Evolutionary conservation across 2,888 invertebrate genomes (phyloP).

Genomic region (Sinotaia quadrata): DNA sequence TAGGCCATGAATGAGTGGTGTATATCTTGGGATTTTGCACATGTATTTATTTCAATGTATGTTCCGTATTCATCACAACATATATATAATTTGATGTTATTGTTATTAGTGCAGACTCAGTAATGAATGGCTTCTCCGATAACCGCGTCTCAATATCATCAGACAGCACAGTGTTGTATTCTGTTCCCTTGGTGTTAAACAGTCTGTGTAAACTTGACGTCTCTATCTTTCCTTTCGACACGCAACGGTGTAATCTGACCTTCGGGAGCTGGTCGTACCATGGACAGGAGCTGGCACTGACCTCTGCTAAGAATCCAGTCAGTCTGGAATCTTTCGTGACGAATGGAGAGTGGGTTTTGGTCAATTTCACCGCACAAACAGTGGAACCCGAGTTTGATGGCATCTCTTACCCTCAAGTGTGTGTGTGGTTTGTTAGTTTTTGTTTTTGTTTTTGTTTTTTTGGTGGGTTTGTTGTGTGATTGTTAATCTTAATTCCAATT

Average conservation of each 20-base stretch:
- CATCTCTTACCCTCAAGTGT: conserved; percentile 14
- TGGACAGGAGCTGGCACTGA: conserved; percentile 22
- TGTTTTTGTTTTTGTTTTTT: neutral
- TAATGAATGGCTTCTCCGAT: conserved; percentile 74
- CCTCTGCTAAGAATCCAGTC: neutral
- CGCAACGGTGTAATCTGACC: conserved; percentile 25
- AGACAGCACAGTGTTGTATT: conserved; percentile 1
- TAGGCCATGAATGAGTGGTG: too few species aligned
- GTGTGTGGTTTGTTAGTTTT: too few species aligned
- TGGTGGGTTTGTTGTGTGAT: neutral
- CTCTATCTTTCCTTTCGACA: conserved; percentile 28
- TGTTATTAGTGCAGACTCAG: conserved; percentile 74
- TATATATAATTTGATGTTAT: neutral
- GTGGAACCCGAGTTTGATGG: neutral
- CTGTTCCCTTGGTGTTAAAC: conserved; percentile 14
- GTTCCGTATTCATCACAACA: too few species aligned
- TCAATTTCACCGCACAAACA: neutral
- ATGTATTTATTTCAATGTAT: too few species aligned
- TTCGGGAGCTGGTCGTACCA: conserved; percentile 29
- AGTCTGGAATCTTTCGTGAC: conserved; percentile 13
- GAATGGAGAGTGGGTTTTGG: conserved; percentile 24
- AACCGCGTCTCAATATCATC: conserved; percentile 73
- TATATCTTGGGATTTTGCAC: too few species aligned
- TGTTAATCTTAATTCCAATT: too few species aligned
- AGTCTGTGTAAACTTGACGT: conserved; percentile 29